Evolutionary conservation across 2,888 invertebrate species (phyloP), one percentile per base, ranked within the genome.

Genomic region (Cistogaster globosa): DNA sequence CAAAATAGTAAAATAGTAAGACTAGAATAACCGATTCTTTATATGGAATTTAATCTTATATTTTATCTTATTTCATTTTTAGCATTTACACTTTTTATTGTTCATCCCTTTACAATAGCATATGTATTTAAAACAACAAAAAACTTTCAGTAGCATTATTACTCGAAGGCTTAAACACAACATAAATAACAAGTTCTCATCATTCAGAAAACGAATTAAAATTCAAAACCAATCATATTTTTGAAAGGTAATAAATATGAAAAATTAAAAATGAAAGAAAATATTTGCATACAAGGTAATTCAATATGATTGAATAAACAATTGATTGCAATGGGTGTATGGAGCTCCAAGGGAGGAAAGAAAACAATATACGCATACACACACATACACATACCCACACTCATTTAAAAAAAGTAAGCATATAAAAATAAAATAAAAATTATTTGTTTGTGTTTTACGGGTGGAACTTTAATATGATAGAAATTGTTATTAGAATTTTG

Each of bases 211-310:
- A 38, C 55, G 38, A 63, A 75, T 63, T 26, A 69, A 82, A 82
- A n/a, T 77, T 77, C 18, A 67, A 65, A 74, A 63, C 74, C 83
- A 83, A 74, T 69, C 71, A 78, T 57, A 63, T 74, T 36, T 45
- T 36, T 38, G 48, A 71, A 79, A 38, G 62, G 57, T 55, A 68
- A 57, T 22, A 78, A 74, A 83, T 53, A 72, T 22, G 22, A 51
- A 20, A 16, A 69, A 63, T 36, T 14, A 42, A n/a, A 53, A 63
- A 9, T 6, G 36, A 32, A 36, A 45, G 12, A 51, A 14, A 14
- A 71, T 71, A 63, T 79, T 79, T 71, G 63, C 69, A 57, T 63
- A 32, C 9, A 32, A 55, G 55, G 53, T 53, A 62, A 53, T 42
- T 62, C 32, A 71, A 69, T 16, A 42, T 55, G 16, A 55, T 45